Evolutionary conservation across 1,140 invertebrate species (phyloP), one percentile per base, ranked within the genome.

Genomic region (Tetramorium parvispinum): DNA sequence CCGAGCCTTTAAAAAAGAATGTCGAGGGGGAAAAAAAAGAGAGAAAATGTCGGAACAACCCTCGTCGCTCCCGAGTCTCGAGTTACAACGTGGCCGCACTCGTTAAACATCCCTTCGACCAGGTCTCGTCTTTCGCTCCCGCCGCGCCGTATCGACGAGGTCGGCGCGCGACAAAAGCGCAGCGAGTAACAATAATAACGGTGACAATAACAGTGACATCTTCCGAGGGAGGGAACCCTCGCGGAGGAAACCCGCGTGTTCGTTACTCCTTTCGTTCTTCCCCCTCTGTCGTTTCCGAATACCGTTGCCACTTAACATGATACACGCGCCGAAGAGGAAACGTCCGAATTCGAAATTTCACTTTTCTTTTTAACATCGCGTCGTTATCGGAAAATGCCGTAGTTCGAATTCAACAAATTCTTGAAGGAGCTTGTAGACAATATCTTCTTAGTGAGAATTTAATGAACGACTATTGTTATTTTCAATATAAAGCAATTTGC

Each of bases 81-180:
- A 75, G 70, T 83, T 83, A 83, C 79, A 83, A 46, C 66, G 79
- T 46, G 53, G 68, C 37, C 79, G 79, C 79, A 83, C 79, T 83
- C 79, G 79, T 83, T 83, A 83, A 83, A 83, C 79, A 83, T 83
- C 79, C 79, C 79, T 83, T 73, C 79, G 79, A 82, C 79, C 68
- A 13, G 24, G 68, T 83, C 79, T 83, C 79, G 40, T 83, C 53
- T 83, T 73, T 83, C 68, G 53, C 18, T 27, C 65, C 21, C 49
- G 21, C 7, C 78, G 37, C 66, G 21, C 66, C 51, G 24, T 40
- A 75, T 82, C 79, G 51, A 79, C 76, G 76, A 37, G 76, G 76
- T 21, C 46, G 76, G 24, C 27, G 77, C 61, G 59, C 61, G 61
- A 83, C 79, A 83, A 83, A 83, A 83, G 79, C 68, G 53, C 79